Base-by-base conservation (phyloP, 1,140 invertebrate species). In the Drosophila subobscura region DNA sequence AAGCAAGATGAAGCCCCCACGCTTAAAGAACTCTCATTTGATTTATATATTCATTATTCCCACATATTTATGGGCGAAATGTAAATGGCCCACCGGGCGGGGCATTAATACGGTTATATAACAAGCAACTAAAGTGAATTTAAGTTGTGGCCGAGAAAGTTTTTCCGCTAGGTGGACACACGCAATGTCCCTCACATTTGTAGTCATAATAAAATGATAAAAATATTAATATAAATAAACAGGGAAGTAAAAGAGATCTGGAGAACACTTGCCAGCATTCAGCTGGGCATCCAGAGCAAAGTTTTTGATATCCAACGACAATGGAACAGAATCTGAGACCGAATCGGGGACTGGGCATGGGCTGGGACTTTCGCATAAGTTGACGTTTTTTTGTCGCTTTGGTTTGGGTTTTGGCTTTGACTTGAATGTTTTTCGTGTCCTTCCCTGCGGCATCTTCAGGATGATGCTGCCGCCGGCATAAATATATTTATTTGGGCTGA, bases 181-280 rank as follows among this genome's bases (percentile, higher is more conserved):
- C 14, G 22, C 57, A 51, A 41, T 44, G 33, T 50, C 56, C 72
- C 58, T 47, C 57, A 58, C 64, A 64, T 79, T 68, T 72, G 58
- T 63, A 46, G 80, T 64, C 78, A 58, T 77, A 79, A 70, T 85
- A 81, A 86, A 85, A 85, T 81, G 81, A 85, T 86, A 86, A 86
- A 81, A 85, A 77, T 85, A 85, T 86, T 86, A 80, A 86, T 86
- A 80, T 81, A 81, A 86, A 86, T 85, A 85, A 85, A 77, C 70
- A 74, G 70, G 41, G 55, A 65, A 64, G 72, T 72, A 65, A 71
- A 59, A 70, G 61, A 78, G 65, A 88, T 81, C 70, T 74, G 63
- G 61, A 67, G 76, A 76, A 61, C 78, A 86, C 88, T 86, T 86
- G 81, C 81, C 56, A 51, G 59, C 49, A 73, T 55, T 57, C 37